A percentile compares a stretch with the other conserved stretches of the same genome.
Conservation (phyloP, 2,797 vertebrate species). For the Squalus acanthias region DNA sequence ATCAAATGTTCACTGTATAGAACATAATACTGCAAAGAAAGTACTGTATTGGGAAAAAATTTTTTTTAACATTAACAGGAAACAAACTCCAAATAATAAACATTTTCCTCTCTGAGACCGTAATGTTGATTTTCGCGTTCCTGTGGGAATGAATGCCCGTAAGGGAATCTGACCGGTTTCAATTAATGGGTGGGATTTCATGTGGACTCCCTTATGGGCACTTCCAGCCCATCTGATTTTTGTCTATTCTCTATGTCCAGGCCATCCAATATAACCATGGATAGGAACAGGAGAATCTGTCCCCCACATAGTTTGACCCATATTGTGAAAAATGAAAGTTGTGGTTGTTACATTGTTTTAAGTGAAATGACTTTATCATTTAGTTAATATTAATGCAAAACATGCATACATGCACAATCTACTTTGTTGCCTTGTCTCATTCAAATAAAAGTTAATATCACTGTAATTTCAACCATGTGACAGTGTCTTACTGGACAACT, state of each 20-base stretch:
- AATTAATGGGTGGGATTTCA: not conserved
- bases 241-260: not conserved
- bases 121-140: not conserved
- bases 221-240: not conserved
- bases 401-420: not conserved
- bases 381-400: not conserved
- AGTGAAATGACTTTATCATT: not conserved
- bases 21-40: not conserved
- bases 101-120: not conserved
- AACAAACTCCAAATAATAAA: not conserved
- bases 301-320: not conserved
- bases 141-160: not conserved
- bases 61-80: not conserved
- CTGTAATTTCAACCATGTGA: not conserved
- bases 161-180: not conserved
- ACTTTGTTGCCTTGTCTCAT: not conserved
- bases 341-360: not conserved
- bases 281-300: not conserved
- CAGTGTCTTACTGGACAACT: not conserved
- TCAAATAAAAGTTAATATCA: not conserved
- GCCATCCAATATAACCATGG: not conserved
- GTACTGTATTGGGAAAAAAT: not conserved
- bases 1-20: not conserved
- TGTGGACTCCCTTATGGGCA: not conserved
- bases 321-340: not conserved